Percentiles rank a stretch among this genome's conserved stretches.
Evolutionary conservation across 2,888 invertebrate species (phyloP).

Genomic region (Willowsia nigromaculata): DNA sequence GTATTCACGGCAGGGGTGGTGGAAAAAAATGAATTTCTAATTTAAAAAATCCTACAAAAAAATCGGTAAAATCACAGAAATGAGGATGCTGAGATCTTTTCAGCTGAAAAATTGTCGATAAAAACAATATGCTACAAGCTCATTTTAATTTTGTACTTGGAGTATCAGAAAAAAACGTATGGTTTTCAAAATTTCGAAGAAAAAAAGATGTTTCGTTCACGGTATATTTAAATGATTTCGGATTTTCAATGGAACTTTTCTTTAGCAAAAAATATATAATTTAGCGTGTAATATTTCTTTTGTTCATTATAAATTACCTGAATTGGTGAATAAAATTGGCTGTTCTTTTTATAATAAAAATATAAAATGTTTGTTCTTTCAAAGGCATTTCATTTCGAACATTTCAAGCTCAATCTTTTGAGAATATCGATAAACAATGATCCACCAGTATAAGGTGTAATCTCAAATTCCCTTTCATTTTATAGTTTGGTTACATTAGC

Average conservation of each 20-base stretch:
- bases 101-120: constrained; percentile 44
- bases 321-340: constrained; percentile 66
- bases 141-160: constrained; percentile 67
- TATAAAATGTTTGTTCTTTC: not conserved
- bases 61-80: constrained; percentile 53
- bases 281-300: not conserved
- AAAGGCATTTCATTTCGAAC: no score
- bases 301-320: not conserved
- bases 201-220: constrained; percentile 15
- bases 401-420: no score
- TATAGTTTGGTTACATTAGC: no score
- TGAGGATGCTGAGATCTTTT: not conserved
- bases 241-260: not conserved
- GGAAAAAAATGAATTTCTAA: constrained; percentile 35
- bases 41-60: constrained; percentile 47
- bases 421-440: no score
- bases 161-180: not conserved
- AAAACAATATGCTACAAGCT: constrained; percentile 1
- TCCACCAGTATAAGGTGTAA: no score
- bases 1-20: not conserved
- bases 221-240: not conserved
- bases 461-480: no score
- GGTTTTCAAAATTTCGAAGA: constrained; percentile 8
- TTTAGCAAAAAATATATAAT: not conserved
- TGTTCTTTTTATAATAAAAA: constrained; percentile 46